Percentiles rank a stretch among this genome's conserved stretches.
phyloP scores from a whole-genome alignment of 2,797 vertebrate species.

The Chiroxiphia lanceolata region DNA sequence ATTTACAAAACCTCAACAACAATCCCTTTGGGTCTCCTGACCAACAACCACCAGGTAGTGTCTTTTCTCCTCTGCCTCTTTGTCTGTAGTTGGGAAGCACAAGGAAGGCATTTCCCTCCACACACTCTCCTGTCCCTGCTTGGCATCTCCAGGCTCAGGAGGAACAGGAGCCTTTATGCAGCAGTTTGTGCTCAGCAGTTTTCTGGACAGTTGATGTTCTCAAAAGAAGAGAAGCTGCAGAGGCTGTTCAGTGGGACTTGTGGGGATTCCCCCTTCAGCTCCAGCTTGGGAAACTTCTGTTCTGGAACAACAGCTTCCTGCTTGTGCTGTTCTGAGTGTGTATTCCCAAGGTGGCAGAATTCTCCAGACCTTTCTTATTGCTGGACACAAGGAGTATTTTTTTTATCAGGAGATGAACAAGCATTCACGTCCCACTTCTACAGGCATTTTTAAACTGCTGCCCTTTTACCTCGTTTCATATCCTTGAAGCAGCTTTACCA shows the following conservation, averaged over 20 bases:
- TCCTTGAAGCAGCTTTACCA: not conserved
- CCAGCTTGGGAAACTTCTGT: not conserved
- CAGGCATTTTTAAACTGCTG: constrained; percentile 36
- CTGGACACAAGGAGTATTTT: not conserved
- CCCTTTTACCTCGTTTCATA: constrained; percentile 2
- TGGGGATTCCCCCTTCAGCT: not conserved
- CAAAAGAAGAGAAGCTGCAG: constrained; percentile 7
- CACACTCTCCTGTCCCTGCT: not conserved
- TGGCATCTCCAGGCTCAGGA: not conserved
- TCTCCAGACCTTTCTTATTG: not conserved
- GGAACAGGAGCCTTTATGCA: not conserved
- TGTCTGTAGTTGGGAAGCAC: not conserved
- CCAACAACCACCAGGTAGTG: not conserved
- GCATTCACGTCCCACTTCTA: not conserved
- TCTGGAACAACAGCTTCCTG: not conserved
- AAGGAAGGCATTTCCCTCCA: not conserved
- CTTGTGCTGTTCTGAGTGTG: not conserved
- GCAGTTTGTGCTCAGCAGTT: constrained; percentile 55
- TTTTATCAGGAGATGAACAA: not conserved
- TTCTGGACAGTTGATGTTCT: constrained; percentile 42
- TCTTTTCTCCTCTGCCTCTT: not conserved
- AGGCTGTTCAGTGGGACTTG: not conserved
- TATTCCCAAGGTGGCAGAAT: not conserved
- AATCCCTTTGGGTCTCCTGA: not conserved
- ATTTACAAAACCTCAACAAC: not conserved